These are phyloP conservation scores for Fulica atra DNA, from an alignment of 2,113 vertebrate genomes.

Conservation along the genomic window DNA sequence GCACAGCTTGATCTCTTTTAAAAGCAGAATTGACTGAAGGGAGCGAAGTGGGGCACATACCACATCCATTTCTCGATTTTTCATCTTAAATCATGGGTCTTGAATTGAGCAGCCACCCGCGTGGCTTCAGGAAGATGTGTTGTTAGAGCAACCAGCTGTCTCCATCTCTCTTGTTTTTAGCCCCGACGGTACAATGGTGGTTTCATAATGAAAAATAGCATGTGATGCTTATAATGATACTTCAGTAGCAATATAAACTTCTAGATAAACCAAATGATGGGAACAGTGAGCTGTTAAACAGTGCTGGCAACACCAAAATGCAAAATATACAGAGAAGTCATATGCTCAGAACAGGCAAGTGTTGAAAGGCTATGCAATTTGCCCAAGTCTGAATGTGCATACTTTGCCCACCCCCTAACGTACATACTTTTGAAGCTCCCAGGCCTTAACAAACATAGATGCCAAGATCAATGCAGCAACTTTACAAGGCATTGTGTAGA, in stretches of 20 bases:
- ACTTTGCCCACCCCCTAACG: background rate
- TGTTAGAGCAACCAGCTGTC: background rate
- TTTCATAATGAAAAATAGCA: background rate
- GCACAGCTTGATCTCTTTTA: background rate
- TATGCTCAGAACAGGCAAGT: background rate
- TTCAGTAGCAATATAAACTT: background rate
- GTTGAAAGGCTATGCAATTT: background rate
- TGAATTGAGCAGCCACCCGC: background rate
- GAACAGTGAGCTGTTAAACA: background rate
- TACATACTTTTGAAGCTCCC: background rate
- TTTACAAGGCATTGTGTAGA: background rate
- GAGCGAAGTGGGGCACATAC: background rate
- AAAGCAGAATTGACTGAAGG: background rate
- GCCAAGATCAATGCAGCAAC: background rate
- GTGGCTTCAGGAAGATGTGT: rapidly evolving
- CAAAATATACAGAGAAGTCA: background rate
- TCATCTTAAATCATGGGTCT: background rate
- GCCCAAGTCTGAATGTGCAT: background rate
- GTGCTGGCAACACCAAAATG: background rate
- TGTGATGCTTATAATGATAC: background rate
- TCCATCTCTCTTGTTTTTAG: background rate
- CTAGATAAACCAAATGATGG: background rate
- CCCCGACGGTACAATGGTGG: background rate
- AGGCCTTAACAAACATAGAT: background rate
- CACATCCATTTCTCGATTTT: background rate